Percentiles rank a stretch among this genome's conserved stretches.
phyloP scores from a whole-genome alignment of 2,797 vertebrate genomes.

The Myiothlypis chrysogaster region DNA sequence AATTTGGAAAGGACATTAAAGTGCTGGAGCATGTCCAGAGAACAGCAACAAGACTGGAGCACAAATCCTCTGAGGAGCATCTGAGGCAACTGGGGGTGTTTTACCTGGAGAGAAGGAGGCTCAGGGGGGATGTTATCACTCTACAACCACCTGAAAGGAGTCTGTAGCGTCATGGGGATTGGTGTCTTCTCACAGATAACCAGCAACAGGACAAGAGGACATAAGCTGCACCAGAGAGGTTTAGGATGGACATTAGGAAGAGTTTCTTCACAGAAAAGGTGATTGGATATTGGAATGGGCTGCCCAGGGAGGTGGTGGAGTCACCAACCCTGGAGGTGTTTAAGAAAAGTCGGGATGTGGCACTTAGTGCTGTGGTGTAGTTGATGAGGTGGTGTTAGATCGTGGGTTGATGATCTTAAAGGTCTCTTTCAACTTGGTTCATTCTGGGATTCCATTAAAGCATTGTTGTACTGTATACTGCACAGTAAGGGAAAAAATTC shows the following conservation, averaged over 20 bases:
- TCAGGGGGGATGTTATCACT: rapidly evolving
- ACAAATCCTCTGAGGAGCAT: rapidly evolving
- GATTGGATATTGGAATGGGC: neutral
- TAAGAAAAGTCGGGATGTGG: neutral
- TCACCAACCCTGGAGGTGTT: neutral
- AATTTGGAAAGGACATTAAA: neutral
- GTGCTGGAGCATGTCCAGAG: neutral
- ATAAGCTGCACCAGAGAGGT: neutral
- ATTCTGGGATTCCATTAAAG: rapidly evolving
- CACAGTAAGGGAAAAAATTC: rapidly evolving
- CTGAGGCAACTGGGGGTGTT: neutral
- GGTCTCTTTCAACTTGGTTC: no score
- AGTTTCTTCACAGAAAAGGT: neutral
- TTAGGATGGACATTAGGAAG: neutral
- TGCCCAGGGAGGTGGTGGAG: neutral
- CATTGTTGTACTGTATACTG: neutral
- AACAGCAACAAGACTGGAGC: neutral
- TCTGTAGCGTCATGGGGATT: rapidly evolving
- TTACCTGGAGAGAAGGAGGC: neutral
- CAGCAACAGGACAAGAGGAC: rapidly evolving
- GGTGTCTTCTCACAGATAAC: no score
- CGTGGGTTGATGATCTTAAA: neutral
- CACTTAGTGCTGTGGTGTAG: neutral
- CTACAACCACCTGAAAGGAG: no score
- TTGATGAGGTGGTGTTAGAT: neutral